Percentiles rank a stretch among this genome's conserved stretches.
Evolutionary conservation across 2,888 invertebrate genomes (phyloP).

Genomic region (Vandiemenella viatica): DNA sequence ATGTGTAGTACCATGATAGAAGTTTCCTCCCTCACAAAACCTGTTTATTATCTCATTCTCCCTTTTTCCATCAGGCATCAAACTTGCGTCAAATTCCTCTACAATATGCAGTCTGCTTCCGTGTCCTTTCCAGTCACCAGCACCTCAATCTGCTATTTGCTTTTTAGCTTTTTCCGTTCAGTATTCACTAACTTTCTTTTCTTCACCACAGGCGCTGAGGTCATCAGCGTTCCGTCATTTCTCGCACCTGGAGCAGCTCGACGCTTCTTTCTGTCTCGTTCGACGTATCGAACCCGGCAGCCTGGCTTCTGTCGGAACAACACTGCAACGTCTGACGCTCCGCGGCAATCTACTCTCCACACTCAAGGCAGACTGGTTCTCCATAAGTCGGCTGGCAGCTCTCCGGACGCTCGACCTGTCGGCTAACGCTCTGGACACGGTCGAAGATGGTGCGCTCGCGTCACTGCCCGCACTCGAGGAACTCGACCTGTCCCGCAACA

Average conservation of each 20-base stretch:
- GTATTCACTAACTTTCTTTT: too few species aligned
- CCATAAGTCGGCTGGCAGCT: constrained; percentile 5
- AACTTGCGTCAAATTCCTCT: too few species aligned
- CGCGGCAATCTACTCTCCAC: neutral
- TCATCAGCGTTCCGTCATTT: neutral
- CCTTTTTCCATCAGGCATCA: too few species aligned
- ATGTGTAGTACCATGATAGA: too few species aligned
- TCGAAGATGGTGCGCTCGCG: constrained; percentile 12
- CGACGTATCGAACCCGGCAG: neutral
- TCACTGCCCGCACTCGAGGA: constrained; percentile 38
- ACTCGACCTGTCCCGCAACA: constrained; percentile 66
- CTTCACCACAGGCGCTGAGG: neutral
- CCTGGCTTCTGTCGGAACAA: neutral
- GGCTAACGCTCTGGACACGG: constrained; percentile 19
- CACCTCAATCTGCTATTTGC: too few species aligned
- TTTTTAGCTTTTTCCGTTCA: too few species aligned
- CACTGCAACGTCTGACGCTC: too few species aligned
- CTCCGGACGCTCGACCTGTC: constrained; percentile 22
- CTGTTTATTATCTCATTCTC: too few species aligned
- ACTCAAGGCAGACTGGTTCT: neutral
- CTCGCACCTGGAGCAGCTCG: neutral
- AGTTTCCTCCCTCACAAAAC: too few species aligned
- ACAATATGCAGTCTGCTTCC: too few species aligned
- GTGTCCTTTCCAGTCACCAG: too few species aligned
- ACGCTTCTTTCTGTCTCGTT: neutral